These are phyloP conservation scores for Zhuqinia jingwanae DNA, from an alignment of 2,888 invertebrate species.

Conservation along the genomic window DNA sequence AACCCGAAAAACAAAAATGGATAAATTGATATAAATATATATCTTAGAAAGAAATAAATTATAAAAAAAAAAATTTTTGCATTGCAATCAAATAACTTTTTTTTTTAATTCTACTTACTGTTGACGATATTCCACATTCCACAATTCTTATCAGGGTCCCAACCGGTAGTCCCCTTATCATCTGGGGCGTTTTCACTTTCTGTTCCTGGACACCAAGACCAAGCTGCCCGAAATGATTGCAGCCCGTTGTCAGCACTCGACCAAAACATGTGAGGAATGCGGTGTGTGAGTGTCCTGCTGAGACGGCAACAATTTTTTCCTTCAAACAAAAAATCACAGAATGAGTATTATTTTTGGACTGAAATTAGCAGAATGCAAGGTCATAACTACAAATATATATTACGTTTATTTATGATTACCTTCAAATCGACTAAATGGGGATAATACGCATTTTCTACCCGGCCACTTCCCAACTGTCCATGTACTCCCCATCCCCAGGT, in stretches of 20 bases:
- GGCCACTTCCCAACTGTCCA: slow-evolving; percentile 94
- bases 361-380: not conserved
- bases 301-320: slow-evolving; percentile 86
- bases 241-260: slow-evolving; percentile 90
- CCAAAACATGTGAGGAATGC: slow-evolving; percentile 90
- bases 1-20: not conserved
- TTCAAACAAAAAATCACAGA: slow-evolving; percentile 78
- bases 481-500: slow-evolving; percentile 99
- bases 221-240: slow-evolving; percentile 94
- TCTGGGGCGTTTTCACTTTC: slow-evolving; percentile 79
- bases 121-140: slow-evolving; percentile 76
- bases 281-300: slow-evolving; percentile 95
- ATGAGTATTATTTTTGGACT: no score
- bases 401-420: no score
- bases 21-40: not conserved
- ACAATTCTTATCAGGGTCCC: slow-evolving; percentile 75
- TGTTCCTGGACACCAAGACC: slow-evolving; percentile 86
- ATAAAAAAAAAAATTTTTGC: no score
- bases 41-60: no score
- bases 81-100: no score
- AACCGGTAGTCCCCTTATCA: slow-evolving; percentile 68
- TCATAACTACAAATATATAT: slow-evolving; percentile 12
- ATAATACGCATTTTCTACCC: slow-evolving; percentile 86
- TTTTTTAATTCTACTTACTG: slow-evolving; percentile 77
- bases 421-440: slow-evolving; percentile 82